phyloP scores from a whole-genome alignment of 2,797 vertebrate genomes.

The Schizopygopsis malacanthus region DNA sequence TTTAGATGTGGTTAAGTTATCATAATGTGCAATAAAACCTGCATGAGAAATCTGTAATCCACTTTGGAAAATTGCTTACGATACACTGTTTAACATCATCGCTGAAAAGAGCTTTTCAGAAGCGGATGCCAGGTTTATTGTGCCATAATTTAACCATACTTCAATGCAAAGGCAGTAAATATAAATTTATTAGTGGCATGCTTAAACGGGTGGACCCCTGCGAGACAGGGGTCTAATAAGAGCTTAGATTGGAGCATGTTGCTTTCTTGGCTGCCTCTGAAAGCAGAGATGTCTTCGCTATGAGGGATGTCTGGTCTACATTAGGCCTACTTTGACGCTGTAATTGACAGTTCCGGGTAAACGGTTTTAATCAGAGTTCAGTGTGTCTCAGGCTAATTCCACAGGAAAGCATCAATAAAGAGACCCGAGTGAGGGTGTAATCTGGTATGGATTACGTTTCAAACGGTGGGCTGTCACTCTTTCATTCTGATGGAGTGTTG shows the following conservation, averaged over 20 bases:
- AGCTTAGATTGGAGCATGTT: constrained; percentile 72
- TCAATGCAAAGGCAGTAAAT: constrained; percentile 87
- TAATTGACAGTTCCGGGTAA: constrained; percentile 88
- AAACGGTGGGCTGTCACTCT: constrained; percentile 49
- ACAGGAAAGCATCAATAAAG: constrained; percentile 86
- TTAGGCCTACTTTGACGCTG: constrained; percentile 83
- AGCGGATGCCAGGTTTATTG: constrained; percentile 82
- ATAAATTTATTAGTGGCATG: constrained; percentile 81
- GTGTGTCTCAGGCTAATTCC: constrained; percentile 86
- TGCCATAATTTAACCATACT: constrained; percentile 92
- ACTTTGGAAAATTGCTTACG: constrained; percentile 87
- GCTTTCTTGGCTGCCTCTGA: constrained; percentile 79
- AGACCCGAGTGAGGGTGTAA: constrained; percentile 85
- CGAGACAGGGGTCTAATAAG: constrained; percentile 26
- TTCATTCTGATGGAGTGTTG: constrained; percentile 33
- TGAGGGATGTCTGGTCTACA: constrained; percentile 84
- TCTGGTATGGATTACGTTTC: constrained; percentile 77
- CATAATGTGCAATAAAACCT: constrained; percentile 87
- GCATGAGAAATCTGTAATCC: constrained; percentile 86
- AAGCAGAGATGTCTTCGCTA: constrained; percentile 84
- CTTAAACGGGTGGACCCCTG: constrained; percentile 70
- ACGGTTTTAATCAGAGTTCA: constrained; percentile 87
- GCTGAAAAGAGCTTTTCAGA: constrained; percentile 81
- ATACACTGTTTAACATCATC: constrained; percentile 81
- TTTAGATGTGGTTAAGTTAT: constrained; percentile 87